Conservation (phyloP, 2,888 invertebrate genomes). For the Cheilosia pagana region DNA sequence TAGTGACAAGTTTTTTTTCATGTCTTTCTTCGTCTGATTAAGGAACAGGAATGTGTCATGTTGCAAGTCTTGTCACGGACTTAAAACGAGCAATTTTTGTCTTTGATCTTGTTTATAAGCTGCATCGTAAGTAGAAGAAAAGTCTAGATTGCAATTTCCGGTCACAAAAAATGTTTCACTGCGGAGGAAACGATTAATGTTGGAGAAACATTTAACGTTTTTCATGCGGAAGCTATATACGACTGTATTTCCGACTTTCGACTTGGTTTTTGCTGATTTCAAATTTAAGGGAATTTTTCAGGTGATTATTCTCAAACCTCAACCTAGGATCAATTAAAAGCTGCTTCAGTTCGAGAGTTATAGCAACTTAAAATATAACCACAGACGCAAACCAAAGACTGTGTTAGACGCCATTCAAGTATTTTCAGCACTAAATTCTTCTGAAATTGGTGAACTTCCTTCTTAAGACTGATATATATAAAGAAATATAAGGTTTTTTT, state of each 20-base stretch:
- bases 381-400: too few relatives aligned
- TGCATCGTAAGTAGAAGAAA: neutral
- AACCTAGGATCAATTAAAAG: too few relatives aligned
- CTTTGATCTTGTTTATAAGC: conserved; percentile 11
- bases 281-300: too few relatives aligned
- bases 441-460: too few relatives aligned
- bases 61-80: conserved; percentile 17
- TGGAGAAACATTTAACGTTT: neutral
- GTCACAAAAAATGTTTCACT: neutral
- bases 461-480: too few relatives aligned
- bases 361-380: too few relatives aligned
- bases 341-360: too few relatives aligned
- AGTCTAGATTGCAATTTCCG: conserved; percentile 3
- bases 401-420: too few relatives aligned
- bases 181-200: conserved; percentile 14
- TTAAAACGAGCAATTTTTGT: neutral
- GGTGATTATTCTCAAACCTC: too few relatives aligned
- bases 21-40: conserved; percentile 13
- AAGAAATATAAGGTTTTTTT: too few relatives aligned
- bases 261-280: too few relatives aligned
- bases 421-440: too few relatives aligned
- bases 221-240: neutral
- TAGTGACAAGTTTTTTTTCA: conserved; percentile 48
- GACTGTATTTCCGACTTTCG: neutral
- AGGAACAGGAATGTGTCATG: conserved; percentile 52